Evolutionary conservation across 2,888 invertebrate genomes (phyloP).

Genomic region (Mythimna impura): DNA sequence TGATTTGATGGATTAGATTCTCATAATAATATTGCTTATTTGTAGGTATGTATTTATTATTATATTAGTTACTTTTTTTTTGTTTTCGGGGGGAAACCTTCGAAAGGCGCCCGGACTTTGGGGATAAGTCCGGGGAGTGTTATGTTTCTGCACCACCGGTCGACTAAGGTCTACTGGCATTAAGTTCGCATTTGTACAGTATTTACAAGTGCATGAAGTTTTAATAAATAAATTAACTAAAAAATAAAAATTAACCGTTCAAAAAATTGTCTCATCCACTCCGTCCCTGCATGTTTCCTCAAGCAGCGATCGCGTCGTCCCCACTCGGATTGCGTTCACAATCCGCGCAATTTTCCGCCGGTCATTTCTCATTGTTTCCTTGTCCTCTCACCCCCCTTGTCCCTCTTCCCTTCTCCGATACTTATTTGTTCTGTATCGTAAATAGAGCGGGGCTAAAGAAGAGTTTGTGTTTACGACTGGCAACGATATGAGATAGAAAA

Average conservation of each 20-base stretch:
- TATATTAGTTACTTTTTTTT: no score
- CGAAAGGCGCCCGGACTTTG: no score
- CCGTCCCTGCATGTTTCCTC: conserved; percentile 73
- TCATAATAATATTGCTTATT: no score
- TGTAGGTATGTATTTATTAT: no score
- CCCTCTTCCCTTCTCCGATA: conserved; percentile 74
- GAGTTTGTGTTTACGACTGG: conserved; percentile 78
- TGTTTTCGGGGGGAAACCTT: no score
- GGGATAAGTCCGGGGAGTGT: no score
- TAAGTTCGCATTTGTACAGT: no score
- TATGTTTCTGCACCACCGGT: no score
- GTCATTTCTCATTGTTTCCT: conserved; percentile 89
- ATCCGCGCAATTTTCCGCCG: conserved; percentile 89
- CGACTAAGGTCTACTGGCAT: no score
- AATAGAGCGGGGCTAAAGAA: conserved; percentile 75
- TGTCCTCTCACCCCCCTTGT: conserved; percentile 71
- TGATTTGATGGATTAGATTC: no score
- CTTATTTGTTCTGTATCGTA: conserved; percentile 80
- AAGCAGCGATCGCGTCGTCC: conserved; percentile 76
- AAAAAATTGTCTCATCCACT: conserved; percentile 51
- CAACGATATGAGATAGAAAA: conserved; percentile 63
- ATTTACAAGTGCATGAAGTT: no score
- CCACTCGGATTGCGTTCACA: conserved; percentile 78
- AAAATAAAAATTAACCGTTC: neutral
- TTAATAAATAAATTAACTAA: no score